These are phyloP conservation scores for Clinocottus analis DNA, from an alignment of 2,113 vertebrate species.

Conservation along the genomic window DNA sequence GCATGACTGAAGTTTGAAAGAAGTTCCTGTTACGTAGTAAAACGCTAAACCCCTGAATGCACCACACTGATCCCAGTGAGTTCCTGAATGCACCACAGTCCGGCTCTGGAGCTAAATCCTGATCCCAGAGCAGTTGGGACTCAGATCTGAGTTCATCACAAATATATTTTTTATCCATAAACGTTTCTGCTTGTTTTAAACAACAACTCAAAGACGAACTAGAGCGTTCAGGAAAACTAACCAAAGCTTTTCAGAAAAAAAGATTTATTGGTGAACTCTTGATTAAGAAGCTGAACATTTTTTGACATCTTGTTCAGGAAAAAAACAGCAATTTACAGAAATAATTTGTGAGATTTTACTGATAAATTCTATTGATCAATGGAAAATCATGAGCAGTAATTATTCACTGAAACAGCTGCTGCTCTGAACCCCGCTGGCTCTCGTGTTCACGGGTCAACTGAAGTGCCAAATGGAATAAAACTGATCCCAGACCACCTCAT, in stretches of 20 bases:
- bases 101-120: background rate
- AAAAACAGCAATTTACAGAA: background rate
- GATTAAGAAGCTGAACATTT: no score
- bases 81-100: background rate
- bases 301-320: no score
- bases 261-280: background rate
- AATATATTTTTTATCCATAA: background rate
- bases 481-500: constrained; percentile 49
- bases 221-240: background rate
- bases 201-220: no score
- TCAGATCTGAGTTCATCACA: background rate
- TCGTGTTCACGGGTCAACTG: background rate
- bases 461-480: constrained; percentile 77
- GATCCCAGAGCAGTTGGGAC: constrained; percentile 27
- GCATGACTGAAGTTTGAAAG: background rate
- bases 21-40: background rate
- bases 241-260: background rate
- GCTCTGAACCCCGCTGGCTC: constrained; percentile 13
- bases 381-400: background rate
- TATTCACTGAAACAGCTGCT: background rate
- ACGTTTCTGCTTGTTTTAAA: background rate
- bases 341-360: background rate
- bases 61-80: background rate
- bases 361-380: no score
- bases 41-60: constrained; percentile 2